Base-by-base conservation (phyloP, 2,797 vertebrate species). In the Parambassis ranga region DNA sequence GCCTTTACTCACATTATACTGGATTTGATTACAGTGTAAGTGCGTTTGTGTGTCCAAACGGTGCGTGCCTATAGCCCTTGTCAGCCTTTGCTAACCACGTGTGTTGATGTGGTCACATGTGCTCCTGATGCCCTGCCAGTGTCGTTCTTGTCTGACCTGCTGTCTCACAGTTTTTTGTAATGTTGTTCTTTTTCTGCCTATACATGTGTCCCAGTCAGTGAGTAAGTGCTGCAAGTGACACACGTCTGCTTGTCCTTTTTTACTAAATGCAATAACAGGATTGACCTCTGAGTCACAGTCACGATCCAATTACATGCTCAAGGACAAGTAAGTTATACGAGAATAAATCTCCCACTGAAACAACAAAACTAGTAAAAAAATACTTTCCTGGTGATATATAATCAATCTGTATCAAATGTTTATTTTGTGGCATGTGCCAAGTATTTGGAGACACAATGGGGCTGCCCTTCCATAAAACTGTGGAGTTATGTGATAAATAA, bases 271-370 rank as follows among this genome's bases (percentile, higher is more conserved):
- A 88, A 87, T 87, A 89, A 87, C 82, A 77, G 78, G 77, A 82
- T 79, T 84, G 89, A 88, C 87, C 85, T 89, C 79, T 78, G 67
- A 77, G 79, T 77, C 79, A 65, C 75, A 80, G 72, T 75, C 65
- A 28, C 7, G 65, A 89, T 90, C 86, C 77, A 86, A 83, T 91
- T 90, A 89, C 89, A 79, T 53, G 68, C 82, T 88, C 84, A 92
- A 90, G 90, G 90, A 89, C 85, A 22, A 75, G 69, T 77, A 82
- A 85, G 73, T 87, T 80, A 87, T 75, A 89, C 81, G 72, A 69
- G 68, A 78, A 60, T 70, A 79, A 79, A 86, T 81, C 66, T 82
- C 65, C 71, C 67, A 75, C 63, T 48, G 22, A 23, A 35, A 30
- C 18, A 42, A 46, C n/a, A 5, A 44, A 0, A 27, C 15, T n/a